Conservation (phyloP, 2,797 vertebrate species). For the Lepilemur septentrionalis region DNA sequence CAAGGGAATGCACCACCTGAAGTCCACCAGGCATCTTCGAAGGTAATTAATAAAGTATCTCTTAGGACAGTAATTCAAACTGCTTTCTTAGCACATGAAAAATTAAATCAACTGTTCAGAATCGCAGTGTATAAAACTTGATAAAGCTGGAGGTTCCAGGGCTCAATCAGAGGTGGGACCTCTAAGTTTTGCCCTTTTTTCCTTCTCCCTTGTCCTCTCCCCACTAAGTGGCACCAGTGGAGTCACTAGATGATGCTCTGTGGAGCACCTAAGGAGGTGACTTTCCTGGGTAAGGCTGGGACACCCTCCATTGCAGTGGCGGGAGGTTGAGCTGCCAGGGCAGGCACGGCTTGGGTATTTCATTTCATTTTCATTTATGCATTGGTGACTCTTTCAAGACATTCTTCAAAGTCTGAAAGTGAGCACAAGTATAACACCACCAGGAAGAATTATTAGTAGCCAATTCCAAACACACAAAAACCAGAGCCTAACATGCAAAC, state of each 20-base stretch:
- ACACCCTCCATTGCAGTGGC: background rate
- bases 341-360: background rate
- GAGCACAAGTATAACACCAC: background rate
- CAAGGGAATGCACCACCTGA: background rate
- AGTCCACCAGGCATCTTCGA: background rate
- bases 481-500: background rate
- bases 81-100: background rate
- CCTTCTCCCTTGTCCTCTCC: background rate
- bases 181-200: background rate
- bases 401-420: background rate
- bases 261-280: background rate
- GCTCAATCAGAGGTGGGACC: too few species aligned
- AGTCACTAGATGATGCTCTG: background rate
- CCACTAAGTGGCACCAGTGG: background rate
- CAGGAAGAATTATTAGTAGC: background rate
- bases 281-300: rapidly evolving
- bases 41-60: background rate
- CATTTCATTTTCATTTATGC: background rate
- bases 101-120: background rate
- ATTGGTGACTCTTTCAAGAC: too few species aligned
- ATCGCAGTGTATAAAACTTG: background rate
- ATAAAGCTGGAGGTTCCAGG: background rate
- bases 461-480: background rate
- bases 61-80: background rate
- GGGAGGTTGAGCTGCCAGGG: background rate